These are phyloP conservation scores for Odocoileus virginianus DNA, from an alignment of 2,113 vertebrate genomes.

Conservation along the genomic window DNA sequence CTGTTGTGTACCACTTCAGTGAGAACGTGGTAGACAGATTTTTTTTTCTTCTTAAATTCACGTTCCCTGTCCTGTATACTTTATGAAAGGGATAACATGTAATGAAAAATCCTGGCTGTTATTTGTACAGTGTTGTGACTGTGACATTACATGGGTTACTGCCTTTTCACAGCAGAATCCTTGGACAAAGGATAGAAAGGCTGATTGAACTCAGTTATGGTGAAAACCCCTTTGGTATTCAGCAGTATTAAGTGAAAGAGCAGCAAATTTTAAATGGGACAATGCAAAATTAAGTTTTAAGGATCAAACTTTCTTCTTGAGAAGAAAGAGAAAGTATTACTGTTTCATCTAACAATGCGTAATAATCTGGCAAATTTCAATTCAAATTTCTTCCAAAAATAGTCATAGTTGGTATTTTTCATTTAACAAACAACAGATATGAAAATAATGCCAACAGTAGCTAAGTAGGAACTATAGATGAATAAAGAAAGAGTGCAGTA, in stretches of 20 bases:
- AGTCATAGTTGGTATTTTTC: background rate
- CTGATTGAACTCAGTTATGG: background rate
- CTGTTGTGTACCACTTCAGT: background rate
- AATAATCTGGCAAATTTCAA: background rate
- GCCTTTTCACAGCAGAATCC: background rate
- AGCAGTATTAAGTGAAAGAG: background rate
- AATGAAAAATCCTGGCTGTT: background rate
- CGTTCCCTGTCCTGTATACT: background rate
- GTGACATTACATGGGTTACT: background rate
- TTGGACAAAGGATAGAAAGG: background rate
- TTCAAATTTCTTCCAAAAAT: background rate
- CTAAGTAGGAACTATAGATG: background rate
- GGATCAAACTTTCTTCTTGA: background rate
- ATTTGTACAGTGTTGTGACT: background rate
- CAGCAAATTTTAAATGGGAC: background rate
- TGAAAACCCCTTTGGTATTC: background rate
- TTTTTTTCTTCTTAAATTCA: background rate
- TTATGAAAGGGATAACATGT: background rate
- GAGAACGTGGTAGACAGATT: background rate
- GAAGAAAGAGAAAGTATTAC: background rate
- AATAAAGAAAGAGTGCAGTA: background rate
- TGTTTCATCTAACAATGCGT: background rate
- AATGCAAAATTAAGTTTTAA: background rate
- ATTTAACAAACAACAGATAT: background rate
- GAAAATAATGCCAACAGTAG: background rate